A percentile compares a stretch with the other conserved stretches of the same genome.
These are phyloP conservation scores for Pocillopora damicornis DNA, from an alignment of 64 coral and sea anemone species.

Conservation along the genomic window DNA sequence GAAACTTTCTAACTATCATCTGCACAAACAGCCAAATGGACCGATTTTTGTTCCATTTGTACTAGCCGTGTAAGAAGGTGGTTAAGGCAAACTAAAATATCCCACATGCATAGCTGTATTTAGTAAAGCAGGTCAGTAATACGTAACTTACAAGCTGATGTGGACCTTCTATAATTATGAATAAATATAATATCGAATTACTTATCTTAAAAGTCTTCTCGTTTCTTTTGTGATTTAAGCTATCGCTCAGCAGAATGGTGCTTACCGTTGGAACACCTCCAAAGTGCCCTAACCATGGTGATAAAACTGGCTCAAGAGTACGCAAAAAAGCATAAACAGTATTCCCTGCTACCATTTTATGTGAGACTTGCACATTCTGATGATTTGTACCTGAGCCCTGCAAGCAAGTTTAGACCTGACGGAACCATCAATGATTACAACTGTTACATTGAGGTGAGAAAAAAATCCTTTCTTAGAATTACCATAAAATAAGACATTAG, in stretches of 20 bases:
- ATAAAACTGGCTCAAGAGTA: slow-evolving; percentile 35
- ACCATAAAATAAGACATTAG: no score
- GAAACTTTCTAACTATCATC: no score
- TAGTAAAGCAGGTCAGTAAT: no score
- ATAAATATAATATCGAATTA: no score
- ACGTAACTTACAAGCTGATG: no score
- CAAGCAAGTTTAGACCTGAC: slow-evolving; percentile 33
- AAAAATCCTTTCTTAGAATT: not conserved
- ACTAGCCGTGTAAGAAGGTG: no score
- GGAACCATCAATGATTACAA: slow-evolving; percentile 17
- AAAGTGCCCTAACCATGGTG: slow-evolving; percentile 32
- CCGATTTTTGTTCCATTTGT: no score
- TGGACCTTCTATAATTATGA: no score
- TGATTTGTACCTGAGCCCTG: slow-evolving; percentile 49
- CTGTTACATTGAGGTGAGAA: slow-evolving; percentile 54
- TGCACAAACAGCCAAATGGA: no score
- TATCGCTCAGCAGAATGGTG: slow-evolving; percentile 54
- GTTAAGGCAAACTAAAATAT: no score
- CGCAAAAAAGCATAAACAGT: slow-evolving; percentile 15
- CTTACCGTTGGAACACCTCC: slow-evolving; percentile 17
- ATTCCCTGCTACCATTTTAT: slow-evolving; percentile 45
- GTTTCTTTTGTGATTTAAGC: not conserved
- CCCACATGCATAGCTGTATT: no score
- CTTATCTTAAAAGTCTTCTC: no score
- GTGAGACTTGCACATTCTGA: slow-evolving; percentile 51